These are phyloP conservation scores for Noctua pronuba DNA, from an alignment of 2,888 invertebrate genomes.

Conservation along the genomic window DNA sequence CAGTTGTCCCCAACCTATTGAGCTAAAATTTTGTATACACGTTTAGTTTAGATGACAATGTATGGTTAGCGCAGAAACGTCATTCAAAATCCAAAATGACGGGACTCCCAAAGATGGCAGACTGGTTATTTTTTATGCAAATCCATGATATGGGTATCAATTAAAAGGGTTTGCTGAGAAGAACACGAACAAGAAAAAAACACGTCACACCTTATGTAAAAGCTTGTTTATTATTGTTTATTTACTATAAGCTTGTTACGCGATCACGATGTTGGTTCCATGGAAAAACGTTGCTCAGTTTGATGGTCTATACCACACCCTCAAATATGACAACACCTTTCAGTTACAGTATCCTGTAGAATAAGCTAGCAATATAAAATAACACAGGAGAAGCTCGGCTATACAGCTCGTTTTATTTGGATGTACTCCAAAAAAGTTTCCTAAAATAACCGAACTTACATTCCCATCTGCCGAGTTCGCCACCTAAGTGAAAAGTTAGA, in stretches of 20 bases:
- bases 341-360: not conserved
- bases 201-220: too few relatives aligned
- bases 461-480: slow-evolving; percentile 76
- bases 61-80: too few relatives aligned
- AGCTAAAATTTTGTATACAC: too few relatives aligned
- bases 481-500: slow-evolving; percentile 87
- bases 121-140: too few relatives aligned
- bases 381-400: slow-evolving; percentile 52
- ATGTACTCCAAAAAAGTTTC: slow-evolving; percentile 83
- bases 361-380: not conserved
- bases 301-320: not conserved
- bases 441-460: slow-evolving; percentile 82
- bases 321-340: not conserved
- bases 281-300: not conserved
- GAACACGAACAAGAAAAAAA: not conserved
- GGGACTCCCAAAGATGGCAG: too few relatives aligned
- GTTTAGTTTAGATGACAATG: too few relatives aligned
- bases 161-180: not conserved
- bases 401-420: slow-evolving; percentile 77
- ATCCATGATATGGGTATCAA: not conserved
- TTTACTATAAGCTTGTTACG: not conserved
- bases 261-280: not conserved
- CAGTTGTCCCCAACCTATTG: too few relatives aligned
- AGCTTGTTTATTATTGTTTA: too few relatives aligned
- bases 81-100: too few relatives aligned